A percentile compares a stretch with the other conserved stretches of the same genome.
These are phyloP conservation scores for Herpailurus yagouaroundi DNA, from an alignment of 2,113 vertebrate species.

Conservation along the genomic window DNA sequence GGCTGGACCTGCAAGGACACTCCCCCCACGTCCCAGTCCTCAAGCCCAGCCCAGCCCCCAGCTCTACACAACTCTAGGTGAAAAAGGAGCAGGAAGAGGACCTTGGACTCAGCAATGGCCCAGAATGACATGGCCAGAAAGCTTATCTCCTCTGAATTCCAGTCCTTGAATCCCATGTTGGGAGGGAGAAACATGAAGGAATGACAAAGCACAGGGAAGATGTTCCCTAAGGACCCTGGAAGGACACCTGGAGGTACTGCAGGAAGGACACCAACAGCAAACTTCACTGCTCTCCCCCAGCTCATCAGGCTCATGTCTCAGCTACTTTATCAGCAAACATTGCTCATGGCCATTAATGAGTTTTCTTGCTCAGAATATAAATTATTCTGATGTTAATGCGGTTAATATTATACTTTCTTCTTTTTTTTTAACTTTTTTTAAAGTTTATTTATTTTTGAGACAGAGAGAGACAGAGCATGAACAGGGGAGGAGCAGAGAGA, in stretches of 20 bases:
- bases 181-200: neutral
- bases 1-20: neutral
- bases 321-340: neutral
- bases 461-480: too few relatives aligned
- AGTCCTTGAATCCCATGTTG: accelerated
- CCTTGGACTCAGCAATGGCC: neutral
- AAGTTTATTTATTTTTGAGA: too few relatives aligned
- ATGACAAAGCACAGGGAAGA: neutral
- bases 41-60: neutral
- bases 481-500: too few relatives aligned
- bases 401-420: neutral
- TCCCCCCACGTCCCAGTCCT: neutral
- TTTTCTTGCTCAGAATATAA: neutral
- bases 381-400: too few relatives aligned
- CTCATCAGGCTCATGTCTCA: neutral
- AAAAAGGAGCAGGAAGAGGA: neutral
- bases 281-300: neutral
- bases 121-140: neutral
- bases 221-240: neutral
- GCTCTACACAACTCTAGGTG: neutral
- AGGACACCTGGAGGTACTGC: neutral
- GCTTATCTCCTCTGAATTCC: neutral
- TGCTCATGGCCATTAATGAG: accelerated
- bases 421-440: neutral
- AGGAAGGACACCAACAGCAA: neutral